Evolutionary conservation across 2,888 invertebrate species (phyloP), one percentile per base, ranked within the genome.

Genomic region (Toxonevra muliebris): DNA sequence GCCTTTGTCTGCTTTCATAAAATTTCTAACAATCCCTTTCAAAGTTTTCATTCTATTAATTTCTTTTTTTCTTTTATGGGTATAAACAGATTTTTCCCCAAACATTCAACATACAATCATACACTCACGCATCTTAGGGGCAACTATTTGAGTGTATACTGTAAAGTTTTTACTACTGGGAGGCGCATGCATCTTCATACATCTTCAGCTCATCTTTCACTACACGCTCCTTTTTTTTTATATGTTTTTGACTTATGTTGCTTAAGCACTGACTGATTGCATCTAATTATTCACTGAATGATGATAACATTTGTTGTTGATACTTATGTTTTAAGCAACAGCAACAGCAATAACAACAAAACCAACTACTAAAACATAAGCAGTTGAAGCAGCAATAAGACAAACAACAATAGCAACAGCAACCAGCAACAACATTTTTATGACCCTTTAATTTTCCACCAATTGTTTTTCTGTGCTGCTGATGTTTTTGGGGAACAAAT

Each of bases 221-320:
- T 30, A 30, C 50, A 7, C 12, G 41, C 42, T 30, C 48, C 42
- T 63, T 62, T 30, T 30, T 30, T 30, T 30, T 4, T 30, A 50
- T 65, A 71, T 68, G 68, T 61, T 77, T 30, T 76, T 78, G 76
- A 78, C 78, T 79, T 78, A 76, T 79, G 77, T 75, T 78, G 76
- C 78, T 78, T 77, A 78, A 78, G 76, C 78, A 76, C 76, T 81
- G 80, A 81, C 79, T 81, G 79, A 81, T 81, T 80, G 78, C 79
- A 73, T 80, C 77, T 81, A 81, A 81, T 81, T 81, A 81, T 77
- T 81, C 79, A 80, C 74, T 75, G 75, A 79, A 77, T 77, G 79
- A 78, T 78, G 79, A 78, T 78, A 77, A 77, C 75, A 74, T 30
- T 65, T 69, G 65, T 63, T 70, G 71, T 69, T 70, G 68, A 68